Base-by-base conservation (phyloP, 2,113 vertebrate species). In the Marcusenius ussheri region DNA sequence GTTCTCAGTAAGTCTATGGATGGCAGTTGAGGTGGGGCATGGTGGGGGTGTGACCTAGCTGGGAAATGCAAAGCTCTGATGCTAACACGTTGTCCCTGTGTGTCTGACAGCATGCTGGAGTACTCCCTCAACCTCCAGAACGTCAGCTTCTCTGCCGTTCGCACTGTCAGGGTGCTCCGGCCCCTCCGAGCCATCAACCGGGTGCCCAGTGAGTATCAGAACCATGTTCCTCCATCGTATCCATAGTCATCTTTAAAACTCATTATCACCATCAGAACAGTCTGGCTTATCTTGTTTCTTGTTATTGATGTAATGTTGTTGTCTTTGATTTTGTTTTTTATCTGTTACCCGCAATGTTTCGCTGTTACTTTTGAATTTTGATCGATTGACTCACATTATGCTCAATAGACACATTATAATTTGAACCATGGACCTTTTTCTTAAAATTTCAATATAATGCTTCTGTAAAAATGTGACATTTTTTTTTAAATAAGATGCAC, bases 41-140 rank as follows among this genome's bases (percentile, higher is more conserved):
- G 13, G 70, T 35, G 66, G 66, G 31, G 70, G 27, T 13, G 15
- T 31, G 31, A 6, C 80, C 42, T 47, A 47, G 80, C 80, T 83
- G 35, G 42, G 7, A 83, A 24, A 83, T 83, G 80, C 8, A 0
- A 46, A 9, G 21, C 49, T 90, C 27, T 56, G 56, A 15, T 56
- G 2, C 56, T 24, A 8, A 21, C 50, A 35, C 7, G 8, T 42
- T 7, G 35, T 62, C 45, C 93, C 88, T 84, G 24, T 87, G 56
- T 90, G 19, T 77, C 3, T 93, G 77, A 1, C 96, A 99, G 98
- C 95, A 99, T 99, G 98, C 93, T 99, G 96, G 98, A 99, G 94
- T 99, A 99, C 90, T 99, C 98, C 17, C 95, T 99, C 94, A 97
- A 99, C 96, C 95, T 99, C 93, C 98, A 99, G 96, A 99, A 97